Evolutionary conservation across 2,113 vertebrate species (phyloP).

Genomic region (Elephantulus edwardii): DNA sequence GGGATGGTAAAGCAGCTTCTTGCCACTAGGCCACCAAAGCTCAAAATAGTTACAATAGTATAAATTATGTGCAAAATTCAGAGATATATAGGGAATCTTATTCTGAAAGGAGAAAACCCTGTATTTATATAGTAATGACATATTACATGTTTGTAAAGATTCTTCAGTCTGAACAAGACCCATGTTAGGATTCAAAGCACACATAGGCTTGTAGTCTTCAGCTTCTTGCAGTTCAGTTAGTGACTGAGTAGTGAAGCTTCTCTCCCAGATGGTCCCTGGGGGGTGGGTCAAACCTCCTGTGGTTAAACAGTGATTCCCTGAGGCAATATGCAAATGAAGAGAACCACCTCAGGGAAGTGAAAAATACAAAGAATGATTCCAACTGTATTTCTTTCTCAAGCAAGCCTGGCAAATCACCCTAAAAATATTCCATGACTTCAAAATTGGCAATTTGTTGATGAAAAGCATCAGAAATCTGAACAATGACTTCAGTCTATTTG

Average conservation of each 20-base stretch:
- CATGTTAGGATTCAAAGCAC: neutral
- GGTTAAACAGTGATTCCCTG: slow-evolving; percentile 45
- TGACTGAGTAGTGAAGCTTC: slow-evolving; percentile 47
- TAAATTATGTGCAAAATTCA: neutral
- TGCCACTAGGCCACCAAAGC: neutral
- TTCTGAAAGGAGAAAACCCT: neutral
- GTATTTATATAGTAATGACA: neutral
- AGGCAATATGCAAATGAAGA: slow-evolving; percentile 65
- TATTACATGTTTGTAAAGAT: neutral
- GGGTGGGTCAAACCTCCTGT: slow-evolving; percentile 11
- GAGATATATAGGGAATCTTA: neutral
- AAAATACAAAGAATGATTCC: slow-evolving; percentile 8
- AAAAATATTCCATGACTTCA: slow-evolving; percentile 13
- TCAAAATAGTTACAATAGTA: neutral
- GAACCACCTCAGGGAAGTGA: neutral
- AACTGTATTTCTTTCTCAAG: neutral
- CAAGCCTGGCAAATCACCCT: neutral
- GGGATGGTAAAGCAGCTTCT: neutral
- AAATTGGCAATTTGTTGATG: neutral
- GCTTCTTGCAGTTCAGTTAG: slow-evolving; percentile 32
- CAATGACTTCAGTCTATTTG: neutral
- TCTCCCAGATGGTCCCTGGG: slow-evolving; percentile 45
- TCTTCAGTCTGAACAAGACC: neutral
- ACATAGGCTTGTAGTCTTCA: neutral
- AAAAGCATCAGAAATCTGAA: slow-evolving; percentile 22